Evolutionary conservation across 1,140 invertebrate genomes (phyloP).

Genomic region (Drosophila novamexicana): DNA sequence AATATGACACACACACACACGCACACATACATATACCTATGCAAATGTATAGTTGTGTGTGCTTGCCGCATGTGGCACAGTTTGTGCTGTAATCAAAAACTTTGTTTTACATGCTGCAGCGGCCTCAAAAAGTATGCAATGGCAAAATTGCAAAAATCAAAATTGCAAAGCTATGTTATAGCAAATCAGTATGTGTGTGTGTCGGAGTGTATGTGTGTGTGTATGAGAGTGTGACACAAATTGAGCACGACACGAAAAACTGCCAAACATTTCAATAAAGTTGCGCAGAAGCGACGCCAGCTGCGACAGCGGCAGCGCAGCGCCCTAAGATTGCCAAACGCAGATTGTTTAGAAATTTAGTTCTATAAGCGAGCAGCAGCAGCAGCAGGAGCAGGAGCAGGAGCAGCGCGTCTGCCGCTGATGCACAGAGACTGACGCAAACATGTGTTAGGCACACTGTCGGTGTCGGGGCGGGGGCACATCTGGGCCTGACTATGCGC

Average conservation of each 20-base stretch:
- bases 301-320: conserved; percentile 23
- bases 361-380: conserved; percentile 59
- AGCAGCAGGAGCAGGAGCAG: conserved; percentile 16
- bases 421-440: conserved; percentile 47
- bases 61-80: conserved; percentile 45
- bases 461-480: not conserved
- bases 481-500: conserved; percentile 19
- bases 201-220: not conserved
- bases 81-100: conserved; percentile 59
- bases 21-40: conserved; percentile 12
- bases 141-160: conserved; percentile 75
- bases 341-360: conserved; percentile 83
- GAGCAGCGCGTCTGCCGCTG: conserved; percentile 35
- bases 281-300: conserved; percentile 57
- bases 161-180: conserved; percentile 67
- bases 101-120: conserved; percentile 68
- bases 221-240: conserved; percentile 62
- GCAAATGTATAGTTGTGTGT: conserved; percentile 7
- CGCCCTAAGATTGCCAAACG: conserved; percentile 72
- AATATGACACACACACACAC: conserved; percentile 28
- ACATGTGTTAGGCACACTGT: conserved; percentile 53
- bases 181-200: conserved; percentile 1
- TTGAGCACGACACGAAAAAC: conserved; percentile 78
- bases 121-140: conserved; percentile 75
- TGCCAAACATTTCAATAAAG: conserved; percentile 82